phyloP scores from a whole-genome alignment of 2,113 vertebrate species.

The Phrynocephalus versicolor region DNA sequence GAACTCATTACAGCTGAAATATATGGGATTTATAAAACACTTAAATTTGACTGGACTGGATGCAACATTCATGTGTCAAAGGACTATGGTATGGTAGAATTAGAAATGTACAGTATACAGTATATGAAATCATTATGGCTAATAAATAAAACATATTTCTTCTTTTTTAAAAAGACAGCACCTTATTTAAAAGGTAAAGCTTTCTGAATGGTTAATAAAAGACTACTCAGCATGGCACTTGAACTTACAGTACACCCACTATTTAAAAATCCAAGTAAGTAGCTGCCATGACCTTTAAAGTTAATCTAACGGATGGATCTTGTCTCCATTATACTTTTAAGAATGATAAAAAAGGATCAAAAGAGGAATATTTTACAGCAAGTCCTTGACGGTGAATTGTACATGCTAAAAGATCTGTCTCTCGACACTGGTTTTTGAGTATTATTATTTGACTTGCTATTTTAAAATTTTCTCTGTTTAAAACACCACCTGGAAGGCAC shows the following conservation, averaged over 20 bases:
- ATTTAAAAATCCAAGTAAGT: constrained; percentile 57
- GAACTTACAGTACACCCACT: constrained; percentile 49
- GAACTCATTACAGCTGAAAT: background rate
- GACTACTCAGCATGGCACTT: constrained; percentile 54
- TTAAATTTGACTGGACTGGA: background rate
- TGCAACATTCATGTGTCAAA: background rate
- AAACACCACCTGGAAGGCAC: constrained; percentile 38
- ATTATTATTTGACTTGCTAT: constrained; percentile 55
- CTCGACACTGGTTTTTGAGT: constrained; percentile 50
- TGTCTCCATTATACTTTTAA: constrained; percentile 43
- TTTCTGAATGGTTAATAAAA: background rate
- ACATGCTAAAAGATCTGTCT: background rate
- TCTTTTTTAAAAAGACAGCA: background rate
- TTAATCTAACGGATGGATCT: constrained; percentile 59
- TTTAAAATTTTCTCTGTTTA: constrained; percentile 51
- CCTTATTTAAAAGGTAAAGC: background rate
- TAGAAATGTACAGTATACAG: background rate
- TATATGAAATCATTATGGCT: background rate
- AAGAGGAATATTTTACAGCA: background rate
- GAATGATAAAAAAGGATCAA: constrained; percentile 45
- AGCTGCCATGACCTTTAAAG: constrained; percentile 28
- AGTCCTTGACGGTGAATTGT: background rate
- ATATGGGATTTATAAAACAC: background rate
- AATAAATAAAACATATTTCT: background rate
- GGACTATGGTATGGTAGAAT: background rate